phyloP scores from a whole-genome alignment of 2,113 vertebrate genomes.

The Nansenia antarctica region DNA sequence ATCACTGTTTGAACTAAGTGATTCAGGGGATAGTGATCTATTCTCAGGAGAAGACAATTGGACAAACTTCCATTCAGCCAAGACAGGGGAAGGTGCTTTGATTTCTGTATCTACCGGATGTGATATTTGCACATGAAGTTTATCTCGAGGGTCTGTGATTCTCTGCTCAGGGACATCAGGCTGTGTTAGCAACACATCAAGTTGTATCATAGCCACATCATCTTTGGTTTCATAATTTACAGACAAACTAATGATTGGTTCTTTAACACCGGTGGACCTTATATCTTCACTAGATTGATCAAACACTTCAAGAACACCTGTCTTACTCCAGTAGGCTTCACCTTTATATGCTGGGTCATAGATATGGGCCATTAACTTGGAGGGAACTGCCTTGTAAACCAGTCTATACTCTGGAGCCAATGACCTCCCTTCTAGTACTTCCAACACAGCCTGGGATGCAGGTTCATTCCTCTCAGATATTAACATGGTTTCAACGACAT shows the following conservation, averaged over 20 bases:
- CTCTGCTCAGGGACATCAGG: not conserved
- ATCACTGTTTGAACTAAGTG: not conserved
- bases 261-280: not conserved
- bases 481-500: not conserved
- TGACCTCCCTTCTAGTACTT: not conserved
- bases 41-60: not conserved
- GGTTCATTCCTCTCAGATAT: not conserved
- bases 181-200: not conserved
- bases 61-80: not conserved
- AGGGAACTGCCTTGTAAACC: constrained; percentile 15
- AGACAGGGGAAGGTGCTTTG: not conserved
- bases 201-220: not conserved
- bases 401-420: constrained; percentile 6
- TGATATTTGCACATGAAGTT: not conserved
- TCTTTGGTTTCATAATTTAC: not conserved
- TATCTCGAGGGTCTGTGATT: not conserved
- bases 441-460: not conserved
- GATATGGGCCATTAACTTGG: constrained; percentile 18
- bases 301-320: constrained; percentile 2
- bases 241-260: not conserved
- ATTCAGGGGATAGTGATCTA: not conserved
- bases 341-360: constrained; percentile 12
- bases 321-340: not conserved
- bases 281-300: not conserved
- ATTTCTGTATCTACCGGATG: not conserved